A percentile compares a stretch with the other conserved stretches of the same genome.
These are phyloP conservation scores for Papilio xuthus DNA, from an alignment of 1,140 invertebrate genomes.

Conservation along the genomic window DNA sequence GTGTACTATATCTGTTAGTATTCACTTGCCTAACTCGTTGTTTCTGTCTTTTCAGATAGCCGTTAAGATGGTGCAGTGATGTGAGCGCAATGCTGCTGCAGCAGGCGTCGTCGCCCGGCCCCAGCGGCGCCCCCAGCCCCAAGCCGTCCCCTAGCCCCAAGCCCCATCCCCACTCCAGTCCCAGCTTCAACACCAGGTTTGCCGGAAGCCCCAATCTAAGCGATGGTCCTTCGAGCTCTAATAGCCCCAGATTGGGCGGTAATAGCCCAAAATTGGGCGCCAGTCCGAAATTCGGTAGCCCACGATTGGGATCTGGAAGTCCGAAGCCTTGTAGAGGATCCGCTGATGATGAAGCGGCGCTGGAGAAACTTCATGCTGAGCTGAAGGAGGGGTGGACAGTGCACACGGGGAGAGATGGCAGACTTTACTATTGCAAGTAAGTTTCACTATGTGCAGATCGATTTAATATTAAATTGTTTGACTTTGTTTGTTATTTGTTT, in stretches of 20 bases:
- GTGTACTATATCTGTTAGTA: too few relatives aligned
- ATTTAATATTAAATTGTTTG: not conserved
- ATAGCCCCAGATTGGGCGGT: slow-evolving; percentile 59
- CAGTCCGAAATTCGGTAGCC: slow-evolving; percentile 52
- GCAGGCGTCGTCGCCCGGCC: slow-evolving; percentile 74
- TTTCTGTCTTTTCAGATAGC: slow-evolving; percentile 62
- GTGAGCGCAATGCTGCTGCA: slow-evolving; percentile 77
- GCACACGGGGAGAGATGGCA: slow-evolving; percentile 86
- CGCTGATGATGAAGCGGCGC: slow-evolving; percentile 69
- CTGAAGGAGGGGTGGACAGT: slow-evolving; percentile 87
- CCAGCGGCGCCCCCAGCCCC: slow-evolving; percentile 75
- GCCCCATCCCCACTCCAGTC: slow-evolving; percentile 59
- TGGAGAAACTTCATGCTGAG: slow-evolving; percentile 80
- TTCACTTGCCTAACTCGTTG: slow-evolving; percentile 17
- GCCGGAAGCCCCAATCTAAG: slow-evolving; percentile 63
- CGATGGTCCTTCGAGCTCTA: slow-evolving; percentile 65
- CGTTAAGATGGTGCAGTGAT: slow-evolving; percentile 68
- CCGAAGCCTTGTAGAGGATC: slow-evolving; percentile 65
- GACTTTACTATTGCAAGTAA: slow-evolving; percentile 92
- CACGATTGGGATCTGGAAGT: slow-evolving; percentile 57
- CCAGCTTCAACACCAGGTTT: slow-evolving; percentile 57
- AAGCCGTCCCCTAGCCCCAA: slow-evolving; percentile 60
- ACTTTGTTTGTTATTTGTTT: not conserved
- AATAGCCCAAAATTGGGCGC: slow-evolving; percentile 60
- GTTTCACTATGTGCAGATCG: slow-evolving; percentile 62